These are phyloP conservation scores for Brachyistius frenatus DNA, from an alignment of 2,113 vertebrate species.

Conservation along the genomic window DNA sequence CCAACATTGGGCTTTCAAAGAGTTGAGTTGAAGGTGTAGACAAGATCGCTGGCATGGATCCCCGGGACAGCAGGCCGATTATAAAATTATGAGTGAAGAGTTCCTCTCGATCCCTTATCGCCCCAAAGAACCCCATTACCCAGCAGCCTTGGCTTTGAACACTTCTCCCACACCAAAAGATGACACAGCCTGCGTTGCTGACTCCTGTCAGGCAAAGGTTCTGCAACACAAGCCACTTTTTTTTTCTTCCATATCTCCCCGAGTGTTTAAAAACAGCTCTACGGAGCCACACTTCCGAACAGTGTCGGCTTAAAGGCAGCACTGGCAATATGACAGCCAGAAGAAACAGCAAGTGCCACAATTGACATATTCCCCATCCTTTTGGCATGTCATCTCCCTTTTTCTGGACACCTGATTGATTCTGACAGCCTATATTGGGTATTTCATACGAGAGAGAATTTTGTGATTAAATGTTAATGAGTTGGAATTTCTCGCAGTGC, in stretches of 20 bases:
- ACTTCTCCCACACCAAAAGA: constrained; percentile 74
- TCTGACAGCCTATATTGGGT: constrained; percentile 94
- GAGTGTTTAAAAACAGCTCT: constrained; percentile 70
- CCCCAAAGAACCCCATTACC: constrained; percentile 74
- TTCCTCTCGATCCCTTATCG: constrained; percentile 63
- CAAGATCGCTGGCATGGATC: constrained; percentile 59
- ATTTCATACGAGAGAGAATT: constrained; percentile 94
- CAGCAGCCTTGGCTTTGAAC: constrained; percentile 83
- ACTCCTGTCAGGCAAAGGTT: constrained; percentile 81
- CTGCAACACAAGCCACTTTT: constrained; percentile 67
- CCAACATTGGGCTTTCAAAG: constrained; percentile 63
- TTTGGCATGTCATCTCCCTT: constrained; percentile 85
- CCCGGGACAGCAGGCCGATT: constrained; percentile 74
- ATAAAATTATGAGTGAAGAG: constrained; percentile 84
- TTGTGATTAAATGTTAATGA: constrained; percentile 95
- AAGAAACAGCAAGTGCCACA: constrained; percentile 83
- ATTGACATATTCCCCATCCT: constrained; percentile 85
- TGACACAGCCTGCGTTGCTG: constrained; percentile 78
- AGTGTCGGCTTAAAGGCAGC: constrained; percentile 76
- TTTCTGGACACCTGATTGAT: constrained; percentile 90
- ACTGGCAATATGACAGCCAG: constrained; percentile 89
- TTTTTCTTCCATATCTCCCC: constrained; percentile 57
- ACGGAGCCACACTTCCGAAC: constrained; percentile 67
- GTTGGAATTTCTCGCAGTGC: constrained; percentile 91
- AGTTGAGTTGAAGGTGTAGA: constrained; percentile 74